Evolutionary conservation across 1,140 invertebrate species (phyloP).

Genomic region (Heterodera schachtii): DNA sequence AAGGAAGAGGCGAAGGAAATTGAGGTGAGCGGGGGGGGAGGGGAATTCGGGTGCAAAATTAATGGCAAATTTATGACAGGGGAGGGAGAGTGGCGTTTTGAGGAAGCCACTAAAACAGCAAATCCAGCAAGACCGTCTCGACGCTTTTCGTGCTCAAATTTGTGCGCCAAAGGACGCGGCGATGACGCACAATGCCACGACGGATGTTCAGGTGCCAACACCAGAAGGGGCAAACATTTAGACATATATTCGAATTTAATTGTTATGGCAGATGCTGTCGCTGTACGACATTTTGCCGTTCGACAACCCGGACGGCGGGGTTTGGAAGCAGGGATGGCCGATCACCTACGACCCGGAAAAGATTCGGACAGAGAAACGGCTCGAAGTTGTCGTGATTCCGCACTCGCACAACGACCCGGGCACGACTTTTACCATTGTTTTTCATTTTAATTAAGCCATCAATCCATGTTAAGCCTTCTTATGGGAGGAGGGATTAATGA

Average conservation of each 20-base stretch:
- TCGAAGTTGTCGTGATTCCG: conserved; percentile 92
- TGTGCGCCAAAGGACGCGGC: conserved; percentile 3
- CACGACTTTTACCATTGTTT: conserved; percentile 27
- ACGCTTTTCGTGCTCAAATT: background rate
- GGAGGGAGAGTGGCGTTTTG: background rate
- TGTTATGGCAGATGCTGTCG: conserved; percentile 77
- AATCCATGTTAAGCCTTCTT: no score
- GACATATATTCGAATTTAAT: no score
- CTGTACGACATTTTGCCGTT: conserved; percentile 84
- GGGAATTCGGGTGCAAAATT: background rate
- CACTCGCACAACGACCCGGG: conserved; percentile 94
- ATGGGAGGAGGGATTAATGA: no score
- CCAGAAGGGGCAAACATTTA: background rate
- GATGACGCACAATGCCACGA: background rate
- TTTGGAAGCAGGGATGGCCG: conserved; percentile 97
- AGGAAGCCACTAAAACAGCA: background rate
- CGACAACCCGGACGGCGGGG: conserved; percentile 92
- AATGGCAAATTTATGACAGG: background rate
- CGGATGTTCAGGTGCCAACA: conserved; percentile 22
- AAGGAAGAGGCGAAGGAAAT: background rate
- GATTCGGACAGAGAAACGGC: conserved; percentile 79
- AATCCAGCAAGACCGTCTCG: background rate
- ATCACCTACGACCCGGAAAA: conserved; percentile 78
- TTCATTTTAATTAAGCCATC: background rate
- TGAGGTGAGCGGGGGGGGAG: background rate